phyloP scores from a whole-genome alignment of 2,113 vertebrate genomes.

The Pontoporia blainvillei region DNA sequence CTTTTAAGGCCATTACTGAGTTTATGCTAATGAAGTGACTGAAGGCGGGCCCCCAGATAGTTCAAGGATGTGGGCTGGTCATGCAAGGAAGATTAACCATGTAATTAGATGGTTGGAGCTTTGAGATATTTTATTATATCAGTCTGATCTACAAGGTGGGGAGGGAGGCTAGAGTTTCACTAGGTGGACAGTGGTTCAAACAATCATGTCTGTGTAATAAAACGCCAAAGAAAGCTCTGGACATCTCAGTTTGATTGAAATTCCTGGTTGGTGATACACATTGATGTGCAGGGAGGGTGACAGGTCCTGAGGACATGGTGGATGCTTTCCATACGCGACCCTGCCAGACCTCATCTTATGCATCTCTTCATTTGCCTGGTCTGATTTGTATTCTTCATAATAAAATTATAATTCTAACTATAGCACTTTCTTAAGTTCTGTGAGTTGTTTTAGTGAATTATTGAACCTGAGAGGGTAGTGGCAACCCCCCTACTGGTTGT shows the following conservation, averaged over 20 bases:
- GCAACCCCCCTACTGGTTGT: background rate
- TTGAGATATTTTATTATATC: background rate
- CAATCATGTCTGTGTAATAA: background rate
- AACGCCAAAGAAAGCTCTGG: background rate
- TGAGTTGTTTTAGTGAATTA: background rate
- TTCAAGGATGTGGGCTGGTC: background rate
- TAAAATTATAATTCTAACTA: background rate
- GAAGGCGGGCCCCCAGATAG: background rate
- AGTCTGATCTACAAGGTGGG: background rate
- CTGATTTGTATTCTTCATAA: background rate
- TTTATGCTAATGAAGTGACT: background rate
- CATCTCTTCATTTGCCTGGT: background rate
- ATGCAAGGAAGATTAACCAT: background rate
- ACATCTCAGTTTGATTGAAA: background rate
- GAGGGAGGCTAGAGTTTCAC: background rate
- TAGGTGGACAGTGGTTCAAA: background rate
- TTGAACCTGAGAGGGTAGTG: background rate
- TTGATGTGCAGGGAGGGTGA: fast-evolving
- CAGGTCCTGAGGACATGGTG: background rate
- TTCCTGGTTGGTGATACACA: background rate
- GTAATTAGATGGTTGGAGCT: background rate
- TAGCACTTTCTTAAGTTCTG: background rate
- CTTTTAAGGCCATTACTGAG: background rate
- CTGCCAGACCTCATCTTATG: background rate
- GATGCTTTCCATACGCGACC: background rate